phyloP scores from a whole-genome alignment of 2,888 invertebrate species.

The Archips xylosteana region DNA sequence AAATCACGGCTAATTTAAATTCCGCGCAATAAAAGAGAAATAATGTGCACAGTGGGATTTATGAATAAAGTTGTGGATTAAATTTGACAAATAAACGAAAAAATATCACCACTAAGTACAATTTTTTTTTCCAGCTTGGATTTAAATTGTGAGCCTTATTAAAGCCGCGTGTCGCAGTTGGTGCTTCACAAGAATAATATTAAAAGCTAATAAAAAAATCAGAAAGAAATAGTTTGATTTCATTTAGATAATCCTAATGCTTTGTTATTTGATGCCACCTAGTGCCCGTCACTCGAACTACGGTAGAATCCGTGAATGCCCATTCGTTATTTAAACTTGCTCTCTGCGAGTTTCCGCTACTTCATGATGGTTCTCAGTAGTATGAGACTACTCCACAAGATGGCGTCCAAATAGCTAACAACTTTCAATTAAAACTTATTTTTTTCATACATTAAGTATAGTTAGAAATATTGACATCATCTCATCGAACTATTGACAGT shows the following conservation, averaged over 20 bases:
- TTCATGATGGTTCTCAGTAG: background rate
- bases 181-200: background rate
- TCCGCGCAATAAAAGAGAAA: background rate
- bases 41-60: background rate
- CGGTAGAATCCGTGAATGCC: background rate
- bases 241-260: background rate
- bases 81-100: background rate
- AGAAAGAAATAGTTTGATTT: background rate
- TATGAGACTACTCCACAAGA: background rate
- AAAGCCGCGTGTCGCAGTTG: background rate
- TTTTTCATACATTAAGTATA: background rate
- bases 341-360: background rate
- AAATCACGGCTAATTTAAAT: background rate
- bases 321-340: background rate
- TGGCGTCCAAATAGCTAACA: background rate
- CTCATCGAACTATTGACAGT: too few relatives aligned
- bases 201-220: background rate
- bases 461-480: too few relatives aligned
- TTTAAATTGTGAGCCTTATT: conserved; percentile 60
- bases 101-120: background rate
- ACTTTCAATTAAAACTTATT: too few relatives aligned
- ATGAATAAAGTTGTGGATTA: background rate
- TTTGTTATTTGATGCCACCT: conserved; percentile 1
- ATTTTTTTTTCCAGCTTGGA: conserved; percentile 65
- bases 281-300: background rate